Percentiles rank a stretch among this genome's conserved stretches.
These are phyloP conservation scores for Ptychoptera albimana DNA, from an alignment of 2,888 invertebrate genomes.

Conservation along the genomic window DNA sequence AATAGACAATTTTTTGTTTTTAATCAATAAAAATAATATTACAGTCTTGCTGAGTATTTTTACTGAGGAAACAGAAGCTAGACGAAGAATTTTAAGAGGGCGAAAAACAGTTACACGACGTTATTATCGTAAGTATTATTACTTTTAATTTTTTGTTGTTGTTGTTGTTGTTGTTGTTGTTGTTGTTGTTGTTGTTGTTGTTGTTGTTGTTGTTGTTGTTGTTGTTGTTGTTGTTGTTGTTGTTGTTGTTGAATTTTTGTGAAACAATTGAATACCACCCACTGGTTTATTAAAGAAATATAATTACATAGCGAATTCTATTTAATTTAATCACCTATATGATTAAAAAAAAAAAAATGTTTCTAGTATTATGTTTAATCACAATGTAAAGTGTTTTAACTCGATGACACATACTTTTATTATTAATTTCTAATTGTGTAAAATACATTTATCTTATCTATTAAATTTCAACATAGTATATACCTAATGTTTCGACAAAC, in stretches of 20 bases:
- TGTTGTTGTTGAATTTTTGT: too few species aligned
- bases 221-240: too few species aligned
- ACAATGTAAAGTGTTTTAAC: constrained; percentile 4
- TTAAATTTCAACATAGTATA: too few species aligned
- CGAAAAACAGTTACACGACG: constrained; percentile 60
- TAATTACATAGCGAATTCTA: background rate
- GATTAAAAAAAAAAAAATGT: too few species aligned
- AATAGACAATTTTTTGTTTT: constrained; percentile 5
- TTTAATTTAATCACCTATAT: background rate
- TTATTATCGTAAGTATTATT: constrained; percentile 54
- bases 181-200: too few species aligned
- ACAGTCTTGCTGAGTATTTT: constrained; percentile 50
- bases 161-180: too few species aligned
- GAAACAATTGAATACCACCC: too few species aligned
- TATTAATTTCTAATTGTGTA: constrained; percentile 1
- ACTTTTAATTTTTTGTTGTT: too few species aligned
- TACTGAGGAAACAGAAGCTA: constrained; percentile 55
- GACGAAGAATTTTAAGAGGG: constrained; percentile 63
- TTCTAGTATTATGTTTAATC: too few species aligned
- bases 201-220: too few species aligned
- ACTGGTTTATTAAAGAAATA: too few species aligned
- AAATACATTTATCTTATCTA: constrained; percentile 1
- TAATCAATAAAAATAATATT: constrained; percentile 13
- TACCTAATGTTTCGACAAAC: too few species aligned
- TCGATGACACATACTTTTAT: background rate